These are phyloP conservation scores for Chauna torquata DNA, from an alignment of 2,113 vertebrate species.

Conservation along the genomic window DNA sequence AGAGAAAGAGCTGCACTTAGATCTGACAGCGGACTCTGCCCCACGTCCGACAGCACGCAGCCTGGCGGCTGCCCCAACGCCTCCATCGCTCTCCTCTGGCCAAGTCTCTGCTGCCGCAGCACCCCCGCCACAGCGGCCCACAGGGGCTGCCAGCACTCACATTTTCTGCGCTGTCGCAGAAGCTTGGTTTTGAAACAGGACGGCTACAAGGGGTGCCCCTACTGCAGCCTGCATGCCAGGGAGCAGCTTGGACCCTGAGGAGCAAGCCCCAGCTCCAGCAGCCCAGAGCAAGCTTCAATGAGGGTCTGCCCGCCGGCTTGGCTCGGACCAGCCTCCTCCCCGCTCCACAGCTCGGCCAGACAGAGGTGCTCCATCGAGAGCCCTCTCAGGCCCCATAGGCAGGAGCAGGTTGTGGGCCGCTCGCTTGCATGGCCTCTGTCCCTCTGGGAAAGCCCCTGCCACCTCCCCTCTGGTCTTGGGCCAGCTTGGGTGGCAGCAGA, in stretches of 20 bases:
- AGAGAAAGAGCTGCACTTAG: conserved; percentile 56
- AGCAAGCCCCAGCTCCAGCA: not conserved
- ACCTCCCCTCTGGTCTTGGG: not conserved
- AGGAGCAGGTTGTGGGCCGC: not conserved
- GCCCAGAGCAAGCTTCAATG: not conserved
- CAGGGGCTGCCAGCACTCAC: not conserved
- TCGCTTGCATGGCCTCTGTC: not conserved
- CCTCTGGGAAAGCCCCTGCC: no score
- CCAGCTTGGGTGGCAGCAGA: fast-evolving
- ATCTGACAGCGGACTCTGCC: not conserved
- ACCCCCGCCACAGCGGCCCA: not conserved
- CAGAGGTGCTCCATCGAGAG: not conserved
- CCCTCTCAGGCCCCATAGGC: not conserved
- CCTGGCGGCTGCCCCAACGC: not conserved
- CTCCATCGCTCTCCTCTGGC: not conserved
- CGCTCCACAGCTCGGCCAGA: not conserved
- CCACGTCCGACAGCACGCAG: not conserved
- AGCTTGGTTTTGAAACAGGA: not conserved
- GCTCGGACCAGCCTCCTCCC: no score
- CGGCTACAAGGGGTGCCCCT: not conserved
- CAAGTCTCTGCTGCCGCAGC: fast-evolving
- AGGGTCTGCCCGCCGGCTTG: fast-evolving
- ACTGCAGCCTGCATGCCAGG: no score
- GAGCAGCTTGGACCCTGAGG: not conserved
- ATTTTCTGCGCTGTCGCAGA: fast-evolving